Evolutionary conservation across 2,888 invertebrate species (phyloP).

Genomic region (Lydus trimaculatus): DNA sequence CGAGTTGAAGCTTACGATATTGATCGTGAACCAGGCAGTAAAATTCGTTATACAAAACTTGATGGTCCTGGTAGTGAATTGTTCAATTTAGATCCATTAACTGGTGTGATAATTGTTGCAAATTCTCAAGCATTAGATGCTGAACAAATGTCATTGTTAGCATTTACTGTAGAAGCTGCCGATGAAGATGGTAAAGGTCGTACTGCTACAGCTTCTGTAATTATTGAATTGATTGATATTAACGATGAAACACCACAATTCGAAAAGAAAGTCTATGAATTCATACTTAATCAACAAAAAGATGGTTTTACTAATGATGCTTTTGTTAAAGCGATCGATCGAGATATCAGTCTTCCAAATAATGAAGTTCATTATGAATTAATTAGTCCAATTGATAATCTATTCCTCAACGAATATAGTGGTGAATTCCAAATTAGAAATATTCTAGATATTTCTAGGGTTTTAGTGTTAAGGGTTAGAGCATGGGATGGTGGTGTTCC

Average conservation of each 20-base stretch:
- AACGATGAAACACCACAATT: conserved; percentile 73
- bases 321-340: conserved; percentile 82
- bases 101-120: conserved; percentile 82
- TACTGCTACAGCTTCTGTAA: conserved; percentile 74
- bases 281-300: conserved; percentile 77
- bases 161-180: conserved; percentile 84
- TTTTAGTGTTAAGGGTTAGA: conserved; percentile 74
- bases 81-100: conserved; percentile 76
- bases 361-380: conserved; percentile 87
- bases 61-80: conserved; percentile 73
- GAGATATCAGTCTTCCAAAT: conserved; percentile 84
- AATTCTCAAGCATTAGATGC: conserved; percentile 82
- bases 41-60: conserved; percentile 52
- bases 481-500: conserved; percentile 89
- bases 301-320: conserved; percentile 75
- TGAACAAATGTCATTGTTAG: conserved; percentile 78
- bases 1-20: conserved; percentile 81
- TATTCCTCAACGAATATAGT: conserved; percentile 75
- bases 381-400: conserved; percentile 75
- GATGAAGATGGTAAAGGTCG: conserved; percentile 87
- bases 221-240: conserved; percentile 74
- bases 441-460: conserved; percentile 51
- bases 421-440: conserved; percentile 75
- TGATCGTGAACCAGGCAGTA: conserved; percentile 80
- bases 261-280: conserved; percentile 79